Evolutionary conservation across 1,140 invertebrate genomes (phyloP).

Genomic region (Trichonephila clavata): DNA sequence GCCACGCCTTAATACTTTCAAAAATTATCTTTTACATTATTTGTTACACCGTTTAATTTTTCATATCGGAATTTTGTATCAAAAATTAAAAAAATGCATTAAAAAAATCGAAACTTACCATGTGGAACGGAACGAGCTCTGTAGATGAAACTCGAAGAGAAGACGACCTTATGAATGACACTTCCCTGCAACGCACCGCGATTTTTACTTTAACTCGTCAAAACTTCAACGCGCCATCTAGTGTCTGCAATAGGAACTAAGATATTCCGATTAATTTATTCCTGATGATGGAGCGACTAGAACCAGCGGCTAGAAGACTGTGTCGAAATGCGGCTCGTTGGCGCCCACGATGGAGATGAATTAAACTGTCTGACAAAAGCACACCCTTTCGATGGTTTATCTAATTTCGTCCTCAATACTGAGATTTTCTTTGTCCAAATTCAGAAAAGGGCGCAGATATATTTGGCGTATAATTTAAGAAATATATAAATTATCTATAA

Average conservation of each 20-base stretch:
- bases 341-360: neutral
- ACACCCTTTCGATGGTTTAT: neutral
- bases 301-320: neutral
- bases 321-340: neutral
- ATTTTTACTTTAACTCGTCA: conserved; percentile 48
- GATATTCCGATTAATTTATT: conserved; percentile 5
- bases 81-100: neutral
- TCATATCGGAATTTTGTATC: neutral
- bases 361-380: neutral
- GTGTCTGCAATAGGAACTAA: neutral
- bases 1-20: neutral
- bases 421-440: too few relatives aligned
- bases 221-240: conserved; percentile 63
- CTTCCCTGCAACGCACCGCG: conserved; percentile 65
- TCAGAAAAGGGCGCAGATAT: too few relatives aligned
- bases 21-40: neutral
- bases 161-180: conserved; percentile 76
- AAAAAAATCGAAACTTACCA: conserved; percentile 44
- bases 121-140: conserved; percentile 62
- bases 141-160: conserved; percentile 58
- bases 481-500: too few relatives aligned
- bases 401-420: too few relatives aligned
- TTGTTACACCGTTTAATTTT: neutral
- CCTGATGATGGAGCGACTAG: neutral
- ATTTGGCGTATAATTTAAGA: too few relatives aligned